phyloP scores from a whole-genome alignment of 23 tunicate species.

The Oikopleura vanhoeffeni region DNA sequence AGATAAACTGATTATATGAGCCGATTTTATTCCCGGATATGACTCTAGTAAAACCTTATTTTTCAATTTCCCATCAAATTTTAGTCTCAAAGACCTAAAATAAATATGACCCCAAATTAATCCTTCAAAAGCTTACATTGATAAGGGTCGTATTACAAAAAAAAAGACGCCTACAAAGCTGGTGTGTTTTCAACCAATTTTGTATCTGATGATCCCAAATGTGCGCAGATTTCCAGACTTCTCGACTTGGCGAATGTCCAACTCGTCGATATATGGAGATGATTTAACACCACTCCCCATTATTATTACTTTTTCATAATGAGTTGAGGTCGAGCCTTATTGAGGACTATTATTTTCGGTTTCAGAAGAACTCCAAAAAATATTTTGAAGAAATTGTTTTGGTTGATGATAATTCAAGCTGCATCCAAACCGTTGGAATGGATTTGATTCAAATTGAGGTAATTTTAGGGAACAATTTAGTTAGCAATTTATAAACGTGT shows the following conservation, averaged over 20 bases:
- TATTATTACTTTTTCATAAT: background rate
- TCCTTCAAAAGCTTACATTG: background rate
- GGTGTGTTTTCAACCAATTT: background rate
- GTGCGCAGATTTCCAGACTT: background rate
- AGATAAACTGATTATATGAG: no score
- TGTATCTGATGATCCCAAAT: background rate
- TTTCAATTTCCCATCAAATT: no score
- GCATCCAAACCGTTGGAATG: slow-evolving; percentile 34
- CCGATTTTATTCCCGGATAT: no score
- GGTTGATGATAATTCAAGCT: background rate
- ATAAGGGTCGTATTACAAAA: background rate
- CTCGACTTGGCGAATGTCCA: background rate
- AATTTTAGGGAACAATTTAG: slow-evolving; percentile 32
- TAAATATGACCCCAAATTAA: no score
- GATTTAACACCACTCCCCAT: background rate
- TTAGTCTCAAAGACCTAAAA: no score
- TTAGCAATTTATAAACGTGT: no score
- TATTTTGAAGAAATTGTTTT: slow-evolving; percentile 3
- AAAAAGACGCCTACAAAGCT: background rate
- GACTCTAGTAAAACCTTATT: no score
- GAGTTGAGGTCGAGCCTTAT: background rate
- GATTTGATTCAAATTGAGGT: slow-evolving; percentile 36
- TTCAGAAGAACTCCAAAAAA: background rate
- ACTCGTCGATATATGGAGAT: background rate
- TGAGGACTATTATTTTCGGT: background rate